Base-by-base conservation (phyloP, 1,140 invertebrate genomes). In the Drosophila punjabiensis region DNA sequence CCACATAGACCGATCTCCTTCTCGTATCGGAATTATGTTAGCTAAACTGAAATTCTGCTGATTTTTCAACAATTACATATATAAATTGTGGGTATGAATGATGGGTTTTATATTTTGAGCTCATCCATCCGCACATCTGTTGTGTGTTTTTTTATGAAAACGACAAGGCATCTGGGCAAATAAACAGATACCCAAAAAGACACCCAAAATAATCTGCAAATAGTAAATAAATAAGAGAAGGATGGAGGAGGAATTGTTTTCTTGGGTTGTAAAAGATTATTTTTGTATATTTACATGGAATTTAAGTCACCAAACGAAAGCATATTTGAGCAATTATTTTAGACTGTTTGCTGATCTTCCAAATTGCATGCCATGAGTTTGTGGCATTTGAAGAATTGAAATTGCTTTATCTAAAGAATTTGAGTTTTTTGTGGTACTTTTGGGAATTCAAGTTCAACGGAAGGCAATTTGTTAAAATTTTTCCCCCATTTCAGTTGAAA, bases 41-140 rank as follows among this genome's bases (percentile, higher is more conserved):
- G 71, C 68, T 45, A 45, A 73, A 73, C 74, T 47, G 55, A 75
- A 75, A 66, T 63, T 55, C 18, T 58, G 65, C 48, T 70, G 65
- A 78, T 78, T 78, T 74, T 78, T 63, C 50, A 48, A 63, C 39
- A 69, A 78, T 67, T 68, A 69, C 28, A 69, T 20, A 37, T 13
- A 41, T 37, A 48, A 13, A 39, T 24, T 60, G 32, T 47, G 39
- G 56, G 37, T 53, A 39, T 71, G 33, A 58, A 39, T 58, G 55
- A 58, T 35, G 45, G 32, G 18, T 48, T 50, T 60, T 52, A 82
- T 65, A 71, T 58, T 73, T 69, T 75, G 69, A 85, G 39, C 70
- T 81, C 48, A 74, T 79, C 64, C 68, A 61, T 79, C 41, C 28
- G 67, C 75, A 88, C 85, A 89, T 89, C 81, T 89, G 85, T 71